Evolutionary conservation across 2,113 vertebrate genomes (phyloP).

Genomic region (Sander vitreus): DNA sequence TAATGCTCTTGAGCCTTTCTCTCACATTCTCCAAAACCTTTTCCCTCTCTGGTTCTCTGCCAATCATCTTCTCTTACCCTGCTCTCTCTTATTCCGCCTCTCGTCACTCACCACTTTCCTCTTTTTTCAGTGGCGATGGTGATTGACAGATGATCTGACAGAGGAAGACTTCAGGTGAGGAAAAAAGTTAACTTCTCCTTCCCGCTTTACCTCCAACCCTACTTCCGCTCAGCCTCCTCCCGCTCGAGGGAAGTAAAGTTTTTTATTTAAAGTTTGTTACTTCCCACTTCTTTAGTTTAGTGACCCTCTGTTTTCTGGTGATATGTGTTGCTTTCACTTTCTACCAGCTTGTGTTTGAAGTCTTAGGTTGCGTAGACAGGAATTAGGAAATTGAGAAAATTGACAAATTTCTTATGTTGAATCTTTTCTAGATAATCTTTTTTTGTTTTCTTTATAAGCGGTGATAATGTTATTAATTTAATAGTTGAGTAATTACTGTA

Average conservation of each 20-base stretch:
- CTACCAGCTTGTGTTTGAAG: conserved; percentile 3
- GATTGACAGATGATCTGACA: conserved; percentile 85
- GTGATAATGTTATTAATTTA: not conserved
- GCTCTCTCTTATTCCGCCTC: conserved; percentile 35
- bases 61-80: conserved; percentile 45
- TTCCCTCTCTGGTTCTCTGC: conserved; percentile 40
- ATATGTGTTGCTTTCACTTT: conserved; percentile 54
- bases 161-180: conserved; percentile 82
- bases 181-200: conserved; percentile 68
- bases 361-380: not conserved
- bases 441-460: not conserved
- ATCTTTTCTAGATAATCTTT: not conserved
- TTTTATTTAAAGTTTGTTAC: conserved; percentile 42
- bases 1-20: conserved; percentile 42
- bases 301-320: not conserved
- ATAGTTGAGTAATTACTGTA: not conserved
- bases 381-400: not conserved
- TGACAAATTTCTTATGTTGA: not conserved
- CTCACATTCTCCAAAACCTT: conserved; percentile 41
- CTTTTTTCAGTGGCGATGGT: conserved; percentile 79
- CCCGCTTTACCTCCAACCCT: not conserved
- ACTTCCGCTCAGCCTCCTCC: not conserved
- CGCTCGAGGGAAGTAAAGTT: conserved; percentile 45
- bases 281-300: conserved; percentile 48
- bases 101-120: conserved; percentile 60